Conservation (phyloP, 2,113 vertebrate species). For the Clarias magur region DNA sequence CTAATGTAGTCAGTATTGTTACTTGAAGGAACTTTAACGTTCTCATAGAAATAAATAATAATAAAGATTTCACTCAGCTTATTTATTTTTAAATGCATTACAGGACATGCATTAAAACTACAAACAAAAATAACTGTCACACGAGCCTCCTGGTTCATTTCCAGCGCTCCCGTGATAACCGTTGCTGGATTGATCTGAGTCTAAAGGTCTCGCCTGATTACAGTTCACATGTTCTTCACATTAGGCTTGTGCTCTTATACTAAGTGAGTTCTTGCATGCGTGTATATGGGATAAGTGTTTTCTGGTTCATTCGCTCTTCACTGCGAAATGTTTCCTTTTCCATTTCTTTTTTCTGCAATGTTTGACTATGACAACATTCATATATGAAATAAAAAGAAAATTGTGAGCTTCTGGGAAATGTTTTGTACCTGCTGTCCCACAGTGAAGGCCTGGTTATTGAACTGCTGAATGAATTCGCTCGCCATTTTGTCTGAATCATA, state of each 20-base stretch:
- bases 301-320: neutral
- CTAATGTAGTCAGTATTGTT: neutral
- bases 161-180: neutral
- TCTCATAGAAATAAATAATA: neutral
- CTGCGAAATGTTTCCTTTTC: neutral
- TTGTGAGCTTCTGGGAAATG: neutral
- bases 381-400: neutral
- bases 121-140: neutral
- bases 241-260: neutral
- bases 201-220: neutral
- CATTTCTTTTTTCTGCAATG: neutral
- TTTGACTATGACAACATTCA: neutral
- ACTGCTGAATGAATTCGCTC: slow-evolving; percentile 94
- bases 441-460: slow-evolving; percentile 93
- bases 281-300: neutral
- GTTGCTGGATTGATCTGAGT: neutral
- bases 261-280: too few relatives aligned
- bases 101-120: too few relatives aligned
- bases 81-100: neutral
- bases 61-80: neutral
- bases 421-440: slow-evolving; percentile 87
- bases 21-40: neutral
- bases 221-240: neutral
- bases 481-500: slow-evolving; percentile 98
- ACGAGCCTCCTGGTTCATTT: neutral